Percentiles rank a stretch among this genome's conserved stretches.
phyloP scores from a whole-genome alignment of 2,113 vertebrate genomes.

The Clarias magur region DNA sequence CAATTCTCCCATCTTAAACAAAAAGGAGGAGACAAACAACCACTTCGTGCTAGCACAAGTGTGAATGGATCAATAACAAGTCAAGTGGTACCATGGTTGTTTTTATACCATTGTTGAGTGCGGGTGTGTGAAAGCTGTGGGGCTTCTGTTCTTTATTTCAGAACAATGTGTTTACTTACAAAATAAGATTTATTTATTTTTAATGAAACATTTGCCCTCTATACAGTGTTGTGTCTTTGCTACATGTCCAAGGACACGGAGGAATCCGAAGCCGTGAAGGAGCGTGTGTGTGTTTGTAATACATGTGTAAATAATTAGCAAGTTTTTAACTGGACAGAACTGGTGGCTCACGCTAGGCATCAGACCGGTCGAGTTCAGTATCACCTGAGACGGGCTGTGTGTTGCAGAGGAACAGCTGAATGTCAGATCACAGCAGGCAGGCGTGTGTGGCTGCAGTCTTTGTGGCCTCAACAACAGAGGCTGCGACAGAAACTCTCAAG shows the following conservation, averaged over 20 bases:
- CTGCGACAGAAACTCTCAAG: conserved; percentile 74
- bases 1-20: neutral
- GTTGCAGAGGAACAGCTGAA: conserved; percentile 27
- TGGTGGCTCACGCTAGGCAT: conserved; percentile 12
- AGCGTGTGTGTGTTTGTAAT: neutral
- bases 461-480: neutral
- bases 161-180: neutral
- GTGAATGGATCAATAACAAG: conserved; percentile 23
- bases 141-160: neutral
- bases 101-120: neutral
- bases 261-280: neutral
- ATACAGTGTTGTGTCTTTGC: conserved; percentile 41
- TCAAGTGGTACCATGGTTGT: neutral
- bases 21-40: neutral
- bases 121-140: neutral
- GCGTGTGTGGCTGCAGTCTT: conserved; percentile 15
- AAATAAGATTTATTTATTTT: conserved; percentile 7
- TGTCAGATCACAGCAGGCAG: conserved; percentile 24
- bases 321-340: conserved; percentile 21
- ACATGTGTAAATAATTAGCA: neutral
- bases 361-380: conserved; percentile 13
- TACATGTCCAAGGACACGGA: conserved; percentile 21
- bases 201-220: conserved; percentile 3
- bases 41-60: conserved; percentile 16
- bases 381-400: conserved; percentile 40